These are phyloP conservation scores for Nephrocerus scutellatus DNA, from an alignment of 2,888 invertebrate genomes.

Conservation along the genomic window DNA sequence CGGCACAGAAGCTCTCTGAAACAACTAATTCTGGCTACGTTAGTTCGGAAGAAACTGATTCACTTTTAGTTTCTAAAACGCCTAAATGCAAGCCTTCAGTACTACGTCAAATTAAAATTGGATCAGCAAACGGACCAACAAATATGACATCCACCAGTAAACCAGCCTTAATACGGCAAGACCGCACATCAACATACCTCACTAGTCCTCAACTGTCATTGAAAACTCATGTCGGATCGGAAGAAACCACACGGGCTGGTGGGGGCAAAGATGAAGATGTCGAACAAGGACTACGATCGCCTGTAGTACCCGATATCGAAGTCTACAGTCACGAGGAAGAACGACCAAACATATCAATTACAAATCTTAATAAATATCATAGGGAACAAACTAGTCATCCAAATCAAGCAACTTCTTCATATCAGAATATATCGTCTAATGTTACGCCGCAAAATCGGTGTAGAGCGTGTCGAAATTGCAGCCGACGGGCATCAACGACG, in stretches of 20 bases:
- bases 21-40: conserved; percentile 61
- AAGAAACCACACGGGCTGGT: conserved; percentile 63
- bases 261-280: conserved; percentile 49
- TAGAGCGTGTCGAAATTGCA: conserved; percentile 60
- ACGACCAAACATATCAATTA: conserved; percentile 52
- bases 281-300: conserved; percentile 40
- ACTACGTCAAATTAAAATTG: conserved; percentile 41
- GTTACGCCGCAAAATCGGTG: conserved; percentile 52
- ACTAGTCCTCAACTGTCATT: conserved; percentile 64
- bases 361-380: conserved; percentile 38
- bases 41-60: conserved; percentile 76
- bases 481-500: conserved; percentile 73
- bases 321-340: conserved; percentile 50
- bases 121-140: conserved; percentile 44
- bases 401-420: conserved; percentile 40
- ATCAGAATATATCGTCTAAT: conserved; percentile 54
- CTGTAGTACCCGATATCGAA: conserved; percentile 50
- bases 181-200: conserved; percentile 71
- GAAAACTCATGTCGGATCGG: conserved; percentile 66
- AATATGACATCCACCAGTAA: conserved; percentile 53
- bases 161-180: conserved; percentile 78
- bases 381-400: conserved; percentile 24
- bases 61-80: conserved; percentile 57
- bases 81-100: conserved; percentile 43
- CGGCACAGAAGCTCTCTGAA: conserved; percentile 51